These are phyloP conservation scores for Megathymus violae DNA, from an alignment of 1,140 invertebrate genomes.

Conservation along the genomic window DNA sequence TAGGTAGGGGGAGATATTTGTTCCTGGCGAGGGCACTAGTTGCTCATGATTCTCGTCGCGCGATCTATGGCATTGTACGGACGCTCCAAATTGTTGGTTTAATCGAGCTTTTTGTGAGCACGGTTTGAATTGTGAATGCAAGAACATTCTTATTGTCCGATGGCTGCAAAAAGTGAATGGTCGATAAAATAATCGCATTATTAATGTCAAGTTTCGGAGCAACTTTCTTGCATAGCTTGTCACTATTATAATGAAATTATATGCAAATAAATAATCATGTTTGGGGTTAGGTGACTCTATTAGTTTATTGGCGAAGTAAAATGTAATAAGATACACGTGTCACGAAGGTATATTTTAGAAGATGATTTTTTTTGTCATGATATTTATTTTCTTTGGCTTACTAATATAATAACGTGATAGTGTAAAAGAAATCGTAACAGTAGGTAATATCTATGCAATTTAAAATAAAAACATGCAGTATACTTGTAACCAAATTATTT, in stretches of 20 bases:
- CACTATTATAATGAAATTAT: constrained; percentile 7
- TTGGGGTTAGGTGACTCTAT: neutral
- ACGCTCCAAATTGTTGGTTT: constrained; percentile 77
- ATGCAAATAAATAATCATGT: neutral
- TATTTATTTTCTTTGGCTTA: too few relatives aligned
- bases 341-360: neutral
- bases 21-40: constrained; percentile 46
- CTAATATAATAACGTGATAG: too few relatives aligned
- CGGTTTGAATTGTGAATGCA: constrained; percentile 62
- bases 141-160: constrained; percentile 51
- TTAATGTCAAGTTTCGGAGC: constrained; percentile 19
- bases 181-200: constrained; percentile 31
- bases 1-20: constrained; percentile 21
- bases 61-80: constrained; percentile 76
- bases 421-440: too few relatives aligned
- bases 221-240: constrained; percentile 16
- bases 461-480: too few relatives aligned
- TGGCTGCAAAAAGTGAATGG: constrained; percentile 41
- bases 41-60: constrained; percentile 61
- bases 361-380: neutral
- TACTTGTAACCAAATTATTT: too few relatives aligned
- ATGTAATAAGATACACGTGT: neutral
- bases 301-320: neutral
- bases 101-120: constrained; percentile 76
- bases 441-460: too few relatives aligned